Evolutionary conservation across 2,113 vertebrate species (phyloP).

Genomic region (Gambusia affinis): DNA sequence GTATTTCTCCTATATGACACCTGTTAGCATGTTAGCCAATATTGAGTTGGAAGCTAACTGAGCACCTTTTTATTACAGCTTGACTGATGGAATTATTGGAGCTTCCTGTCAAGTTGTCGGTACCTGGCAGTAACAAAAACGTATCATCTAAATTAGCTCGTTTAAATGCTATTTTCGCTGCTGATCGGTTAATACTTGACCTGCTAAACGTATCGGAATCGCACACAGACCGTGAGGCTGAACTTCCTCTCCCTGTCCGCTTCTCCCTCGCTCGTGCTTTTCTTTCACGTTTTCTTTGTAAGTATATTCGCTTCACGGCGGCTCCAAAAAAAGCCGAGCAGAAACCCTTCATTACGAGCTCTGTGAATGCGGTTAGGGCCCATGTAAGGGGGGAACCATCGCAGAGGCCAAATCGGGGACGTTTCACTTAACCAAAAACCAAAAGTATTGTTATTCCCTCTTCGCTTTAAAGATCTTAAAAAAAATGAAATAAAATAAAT

Average conservation of each 20-base stretch:
- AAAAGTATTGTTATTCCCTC: constrained; percentile 75
- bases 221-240: neutral
- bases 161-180: constrained; percentile 2
- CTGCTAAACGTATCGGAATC: neutral
- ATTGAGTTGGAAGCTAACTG: constrained; percentile 4
- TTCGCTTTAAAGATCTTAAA: constrained; percentile 48
- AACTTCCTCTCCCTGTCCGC: neutral
- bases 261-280: constrained; percentile 2
- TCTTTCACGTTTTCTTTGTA: constrained; percentile 29
- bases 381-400: constrained; percentile 48
- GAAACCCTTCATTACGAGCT: constrained; percentile 63
- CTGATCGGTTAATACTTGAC: constrained; percentile 19
- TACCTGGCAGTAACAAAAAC: neutral
- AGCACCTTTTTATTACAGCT: constrained; percentile 1
- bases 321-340: constrained; percentile 49
- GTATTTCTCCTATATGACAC: constrained; percentile 10
- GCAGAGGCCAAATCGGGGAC: constrained; percentile 43
- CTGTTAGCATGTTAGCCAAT: neutral
- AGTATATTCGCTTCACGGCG: constrained; percentile 44
- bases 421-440: constrained; percentile 64
- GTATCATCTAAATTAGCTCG: too few relatives aligned
- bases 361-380: constrained; percentile 52
- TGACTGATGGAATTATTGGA: neutral
- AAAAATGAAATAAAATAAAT: constrained; percentile 23
- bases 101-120: neutral